A percentile compares a stretch with the other conserved stretches of the same genome.
Conservation (phyloP, 2,888 invertebrate species). For the Orchesellides sinensis region DNA sequence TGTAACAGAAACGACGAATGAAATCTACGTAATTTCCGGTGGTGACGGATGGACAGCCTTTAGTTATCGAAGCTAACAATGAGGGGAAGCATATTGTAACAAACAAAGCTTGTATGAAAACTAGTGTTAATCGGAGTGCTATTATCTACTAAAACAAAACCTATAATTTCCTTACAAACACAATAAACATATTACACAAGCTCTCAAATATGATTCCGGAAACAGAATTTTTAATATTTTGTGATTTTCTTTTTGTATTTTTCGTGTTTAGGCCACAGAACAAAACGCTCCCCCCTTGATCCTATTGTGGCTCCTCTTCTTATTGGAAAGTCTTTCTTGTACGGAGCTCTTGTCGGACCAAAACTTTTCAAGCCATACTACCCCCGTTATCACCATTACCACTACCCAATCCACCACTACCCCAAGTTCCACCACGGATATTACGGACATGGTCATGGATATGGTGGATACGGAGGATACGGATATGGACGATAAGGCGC, state of each 20-base stretch:
- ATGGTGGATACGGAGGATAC: constrained; percentile 45
- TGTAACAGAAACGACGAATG: constrained; percentile 39
- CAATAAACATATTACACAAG: neutral
- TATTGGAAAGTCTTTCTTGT: constrained; percentile 65
- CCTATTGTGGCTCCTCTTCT: constrained; percentile 65
- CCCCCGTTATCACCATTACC: constrained; percentile 46
- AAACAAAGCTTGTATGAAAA: neutral
- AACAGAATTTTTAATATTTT: no score
- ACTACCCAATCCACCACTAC: constrained; percentile 53
- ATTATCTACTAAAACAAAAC: neutral
- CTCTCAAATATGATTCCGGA: no score
- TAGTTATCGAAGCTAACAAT: constrained; percentile 49
- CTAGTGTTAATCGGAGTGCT: neutral
- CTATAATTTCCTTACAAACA: neutral
- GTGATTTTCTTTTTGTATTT: neutral
- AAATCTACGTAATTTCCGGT: constrained; percentile 62
- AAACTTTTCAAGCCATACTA: constrained; percentile 64
- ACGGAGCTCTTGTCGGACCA: constrained; percentile 65
- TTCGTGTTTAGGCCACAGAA: constrained; percentile 42
- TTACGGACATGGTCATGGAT: constrained; percentile 33
- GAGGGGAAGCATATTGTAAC: constrained; percentile 39
- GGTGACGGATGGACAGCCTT: constrained; percentile 36
- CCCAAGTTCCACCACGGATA: constrained; percentile 22
- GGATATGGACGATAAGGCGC: constrained; percentile 45
- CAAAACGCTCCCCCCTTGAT: constrained; percentile 64